phyloP scores from a whole-genome alignment of 2,797 vertebrate genomes.

The Tadarida brasiliensis region DNA sequence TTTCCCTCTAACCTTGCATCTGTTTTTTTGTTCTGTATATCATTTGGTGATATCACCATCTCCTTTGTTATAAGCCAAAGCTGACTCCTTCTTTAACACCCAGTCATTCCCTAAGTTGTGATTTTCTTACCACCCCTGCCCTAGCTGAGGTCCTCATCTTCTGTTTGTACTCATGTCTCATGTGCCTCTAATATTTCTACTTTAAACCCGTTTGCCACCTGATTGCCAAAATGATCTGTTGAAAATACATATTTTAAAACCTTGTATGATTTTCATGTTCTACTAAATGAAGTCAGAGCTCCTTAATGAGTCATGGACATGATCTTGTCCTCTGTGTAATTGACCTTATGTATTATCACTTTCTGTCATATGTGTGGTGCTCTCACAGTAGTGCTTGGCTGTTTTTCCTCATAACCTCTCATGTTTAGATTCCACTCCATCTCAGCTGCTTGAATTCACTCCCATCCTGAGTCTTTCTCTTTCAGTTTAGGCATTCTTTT shows the following conservation, averaged over 20 bases:
- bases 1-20: background rate
- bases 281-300: background rate
- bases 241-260: conserved; percentile 12
- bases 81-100: background rate
- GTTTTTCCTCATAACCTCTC: background rate
- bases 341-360: background rate
- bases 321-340: background rate
- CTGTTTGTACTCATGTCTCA: background rate
- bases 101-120: background rate
- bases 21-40: background rate
- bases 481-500: background rate
- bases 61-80: background rate
- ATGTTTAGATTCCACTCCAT: background rate
- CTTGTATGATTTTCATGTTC: background rate
- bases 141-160: background rate
- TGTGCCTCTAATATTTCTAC: background rate
- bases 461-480: background rate
- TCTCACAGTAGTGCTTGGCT: background rate
- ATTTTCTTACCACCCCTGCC: background rate
- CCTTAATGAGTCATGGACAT: background rate
- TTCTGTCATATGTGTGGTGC: background rate
- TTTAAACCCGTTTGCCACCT: background rate
- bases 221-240: background rate
- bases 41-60: background rate
- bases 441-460: background rate